Conservation (phyloP, 2,888 invertebrate species). For the Agrotis puta region DNA sequence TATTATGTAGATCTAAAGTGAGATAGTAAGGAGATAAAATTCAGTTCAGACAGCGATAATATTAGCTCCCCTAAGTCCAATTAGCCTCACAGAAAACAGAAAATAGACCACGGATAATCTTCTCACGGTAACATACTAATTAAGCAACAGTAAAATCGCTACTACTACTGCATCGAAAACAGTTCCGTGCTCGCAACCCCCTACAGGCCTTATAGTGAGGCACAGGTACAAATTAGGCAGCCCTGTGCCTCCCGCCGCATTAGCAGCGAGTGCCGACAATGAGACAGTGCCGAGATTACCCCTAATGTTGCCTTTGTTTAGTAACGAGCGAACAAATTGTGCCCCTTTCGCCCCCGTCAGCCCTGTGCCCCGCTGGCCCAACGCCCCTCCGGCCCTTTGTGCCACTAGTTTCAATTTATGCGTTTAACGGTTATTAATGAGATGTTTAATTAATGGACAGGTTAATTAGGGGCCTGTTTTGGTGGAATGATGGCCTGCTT, state of each 20-base stretch:
- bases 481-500: slow-evolving; percentile 12
- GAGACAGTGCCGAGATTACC: slow-evolving; percentile 70
- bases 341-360: slow-evolving; percentile 47
- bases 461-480: slow-evolving; percentile 41
- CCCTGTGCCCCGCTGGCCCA: slow-evolving; percentile 42
- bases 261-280: slow-evolving; percentile 61
- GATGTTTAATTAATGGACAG: slow-evolving; percentile 58
- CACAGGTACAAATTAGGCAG: slow-evolving; percentile 43
- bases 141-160: not conserved
- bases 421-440: slow-evolving; percentile 65
- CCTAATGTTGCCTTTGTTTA: slow-evolving; percentile 77
- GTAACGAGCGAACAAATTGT: slow-evolving; percentile 74
- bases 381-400: slow-evolving; percentile 52
- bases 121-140: not conserved
- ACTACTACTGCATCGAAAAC: not conserved
- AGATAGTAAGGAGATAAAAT: too few species aligned
- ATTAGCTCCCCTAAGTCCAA: too few species aligned
- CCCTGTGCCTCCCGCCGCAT: slow-evolving; percentile 61
- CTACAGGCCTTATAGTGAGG: not conserved
- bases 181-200: not conserved
- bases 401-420: slow-evolving; percentile 65
- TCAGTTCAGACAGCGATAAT: too few species aligned
- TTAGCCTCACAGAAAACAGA: not conserved
- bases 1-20: too few species aligned
- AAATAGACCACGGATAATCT: not conserved